These are phyloP conservation scores for Amitus sp. DNA, from an alignment of 2,888 invertebrate genomes.

Conservation along the genomic window DNA sequence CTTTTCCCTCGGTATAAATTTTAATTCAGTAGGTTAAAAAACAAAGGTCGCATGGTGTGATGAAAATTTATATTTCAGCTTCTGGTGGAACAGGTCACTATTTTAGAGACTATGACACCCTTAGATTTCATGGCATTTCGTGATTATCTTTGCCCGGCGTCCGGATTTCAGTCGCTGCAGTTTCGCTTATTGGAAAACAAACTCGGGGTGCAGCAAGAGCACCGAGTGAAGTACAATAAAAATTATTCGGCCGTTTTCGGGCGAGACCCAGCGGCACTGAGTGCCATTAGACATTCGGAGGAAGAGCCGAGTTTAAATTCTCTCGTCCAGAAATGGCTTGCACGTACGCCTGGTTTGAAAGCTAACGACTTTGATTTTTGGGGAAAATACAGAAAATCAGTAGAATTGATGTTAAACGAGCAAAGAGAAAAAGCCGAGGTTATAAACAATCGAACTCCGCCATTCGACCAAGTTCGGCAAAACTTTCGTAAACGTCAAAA, in stretches of 20 bases:
- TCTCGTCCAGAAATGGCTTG: constrained; percentile 92
- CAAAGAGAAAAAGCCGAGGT: constrained; percentile 75
- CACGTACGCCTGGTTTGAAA: constrained; percentile 92
- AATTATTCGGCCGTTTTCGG: constrained; percentile 89
- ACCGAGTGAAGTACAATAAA: constrained; percentile 93
- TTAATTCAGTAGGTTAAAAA: too few relatives aligned
- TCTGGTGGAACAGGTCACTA: constrained; percentile 95
- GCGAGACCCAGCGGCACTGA: constrained; percentile 73
- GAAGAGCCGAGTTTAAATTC: constrained; percentile 85
- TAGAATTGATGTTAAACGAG: constrained; percentile 76
- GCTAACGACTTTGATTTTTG: constrained; percentile 87
- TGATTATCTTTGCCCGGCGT: constrained; percentile 91
- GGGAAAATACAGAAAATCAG: constrained; percentile 85
- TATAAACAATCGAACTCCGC: constrained; percentile 47
- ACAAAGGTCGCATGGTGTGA: background rate
- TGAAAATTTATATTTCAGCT: constrained; percentile 70
- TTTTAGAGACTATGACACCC: constrained; percentile 99
- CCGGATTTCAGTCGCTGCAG: constrained; percentile 97
- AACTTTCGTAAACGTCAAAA: too few relatives aligned
- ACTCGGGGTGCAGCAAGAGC: constrained; percentile 81
- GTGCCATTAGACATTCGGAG: constrained; percentile 75
- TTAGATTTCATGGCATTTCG: constrained; percentile 99
- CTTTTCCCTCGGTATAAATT: too few relatives aligned
- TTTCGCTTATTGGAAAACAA: constrained; percentile 97
- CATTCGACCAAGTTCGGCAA: too few relatives aligned